Evolutionary conservation across 2,113 vertebrate genomes (phyloP).

Genomic region (Mormyrus iriodes): DNA sequence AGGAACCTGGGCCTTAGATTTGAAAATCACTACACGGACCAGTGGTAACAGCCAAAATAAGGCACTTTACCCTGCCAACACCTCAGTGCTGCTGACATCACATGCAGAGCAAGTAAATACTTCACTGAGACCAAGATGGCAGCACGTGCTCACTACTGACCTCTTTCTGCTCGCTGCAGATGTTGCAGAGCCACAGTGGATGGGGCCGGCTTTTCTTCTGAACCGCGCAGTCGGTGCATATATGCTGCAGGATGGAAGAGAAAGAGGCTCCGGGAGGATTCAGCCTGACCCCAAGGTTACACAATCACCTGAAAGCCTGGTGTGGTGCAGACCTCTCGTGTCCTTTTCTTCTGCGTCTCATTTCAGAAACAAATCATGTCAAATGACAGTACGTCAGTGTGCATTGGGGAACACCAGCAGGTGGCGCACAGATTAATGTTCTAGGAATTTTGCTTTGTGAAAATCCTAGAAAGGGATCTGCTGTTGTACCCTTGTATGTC

Average conservation of each 20-base stretch:
- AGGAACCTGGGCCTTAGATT: background rate
- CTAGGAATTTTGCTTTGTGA: background rate
- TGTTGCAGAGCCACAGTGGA: conserved; percentile 82
- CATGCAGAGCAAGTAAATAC: background rate
- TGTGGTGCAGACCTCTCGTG: background rate
- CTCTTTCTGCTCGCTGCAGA: conserved; percentile 89
- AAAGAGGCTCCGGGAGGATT: background rate
- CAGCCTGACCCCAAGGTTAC: background rate
- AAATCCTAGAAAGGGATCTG: background rate
- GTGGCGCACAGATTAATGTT: background rate
- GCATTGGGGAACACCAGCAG: background rate
- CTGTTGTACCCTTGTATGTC: background rate
- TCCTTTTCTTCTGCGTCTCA: background rate
- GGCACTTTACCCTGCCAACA: background rate
- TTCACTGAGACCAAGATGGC: background rate
- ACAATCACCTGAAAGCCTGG: background rate
- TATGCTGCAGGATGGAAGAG: conserved; percentile 59
- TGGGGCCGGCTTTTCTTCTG: conserved; percentile 66
- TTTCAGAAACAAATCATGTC: background rate
- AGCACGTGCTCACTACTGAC: conserved; percentile 54
- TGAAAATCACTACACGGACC: background rate
- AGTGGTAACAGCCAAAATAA: background rate
- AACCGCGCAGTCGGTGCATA: conserved; percentile 84
- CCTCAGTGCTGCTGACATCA: background rate
- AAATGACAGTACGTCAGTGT: background rate